These are phyloP conservation scores for Atherinosoma microstoma DNA, from an alignment of 2,797 vertebrate genomes.

Conservation along the genomic window DNA sequence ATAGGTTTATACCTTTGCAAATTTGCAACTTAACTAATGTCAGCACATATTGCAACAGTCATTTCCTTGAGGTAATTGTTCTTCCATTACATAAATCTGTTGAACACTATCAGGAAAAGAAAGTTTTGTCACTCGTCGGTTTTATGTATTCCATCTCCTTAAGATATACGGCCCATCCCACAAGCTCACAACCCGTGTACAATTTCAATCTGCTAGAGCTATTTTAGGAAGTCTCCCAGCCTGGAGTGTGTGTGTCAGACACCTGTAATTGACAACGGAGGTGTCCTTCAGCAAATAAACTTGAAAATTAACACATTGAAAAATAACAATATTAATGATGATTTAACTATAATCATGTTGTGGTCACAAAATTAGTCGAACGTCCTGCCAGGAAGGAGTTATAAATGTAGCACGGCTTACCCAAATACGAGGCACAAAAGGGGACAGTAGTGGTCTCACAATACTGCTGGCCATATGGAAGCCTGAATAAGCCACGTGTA, in stretches of 20 bases:
- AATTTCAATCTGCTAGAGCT: constrained; percentile 76
- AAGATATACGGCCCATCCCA: constrained; percentile 35
- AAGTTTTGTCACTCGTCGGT: constrained; percentile 15
- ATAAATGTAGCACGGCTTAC: background rate
- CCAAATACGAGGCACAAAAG: constrained; percentile 33
- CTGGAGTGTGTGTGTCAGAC: constrained; percentile 64
- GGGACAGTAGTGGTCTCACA: constrained; percentile 24
- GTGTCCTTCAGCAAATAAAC: constrained; percentile 18
- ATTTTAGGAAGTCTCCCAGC: constrained; percentile 79
- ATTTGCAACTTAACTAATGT: no score
- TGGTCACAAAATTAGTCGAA: background rate
- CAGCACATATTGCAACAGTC: background rate
- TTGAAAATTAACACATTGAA: background rate
- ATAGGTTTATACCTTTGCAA: background rate
- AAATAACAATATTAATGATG: background rate
- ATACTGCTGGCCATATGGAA: constrained; percentile 58
- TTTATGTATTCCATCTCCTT: constrained; percentile 32
- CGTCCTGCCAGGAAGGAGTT: background rate
- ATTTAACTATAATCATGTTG: no score
- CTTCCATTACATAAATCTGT: background rate
- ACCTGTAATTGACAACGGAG: constrained; percentile 74
- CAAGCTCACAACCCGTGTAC: constrained; percentile 66
- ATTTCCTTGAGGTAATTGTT: background rate
- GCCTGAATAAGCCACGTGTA: constrained; percentile 64
- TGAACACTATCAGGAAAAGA: background rate